Percentiles rank a stretch among this genome's conserved stretches.
phyloP scores from a whole-genome alignment of 2,113 vertebrate genomes.

The Charina bottae region DNA sequence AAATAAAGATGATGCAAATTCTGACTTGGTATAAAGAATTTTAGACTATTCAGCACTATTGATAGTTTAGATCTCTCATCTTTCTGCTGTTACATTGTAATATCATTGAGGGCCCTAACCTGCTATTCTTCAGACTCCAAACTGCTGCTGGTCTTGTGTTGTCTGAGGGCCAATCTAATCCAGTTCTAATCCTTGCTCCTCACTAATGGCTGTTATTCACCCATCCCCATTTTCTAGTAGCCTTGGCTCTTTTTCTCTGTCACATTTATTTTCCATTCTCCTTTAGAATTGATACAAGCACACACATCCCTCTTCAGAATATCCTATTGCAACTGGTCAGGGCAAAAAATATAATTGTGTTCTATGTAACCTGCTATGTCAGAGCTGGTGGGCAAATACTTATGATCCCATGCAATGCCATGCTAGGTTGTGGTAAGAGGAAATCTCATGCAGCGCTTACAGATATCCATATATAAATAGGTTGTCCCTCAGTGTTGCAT shows the following conservation, averaged over 20 bases:
- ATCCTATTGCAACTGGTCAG: no score
- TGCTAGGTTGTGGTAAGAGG: neutral
- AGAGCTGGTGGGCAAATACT: no score
- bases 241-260: no score
- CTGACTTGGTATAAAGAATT: neutral
- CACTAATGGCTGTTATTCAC: no score
- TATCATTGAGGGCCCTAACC: neutral
- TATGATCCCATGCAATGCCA: neutral
- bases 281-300: no score
- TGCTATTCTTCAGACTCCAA: neutral
- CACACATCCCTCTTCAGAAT: no score
- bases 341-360: no score
- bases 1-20: neutral
- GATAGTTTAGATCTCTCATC: neutral
- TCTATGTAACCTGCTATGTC: no score
- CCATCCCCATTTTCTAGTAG: no score
- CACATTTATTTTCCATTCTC: no score
- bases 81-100: neutral
- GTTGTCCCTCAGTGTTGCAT: neutral
- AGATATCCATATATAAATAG: neutral
- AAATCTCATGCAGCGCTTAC: neutral
- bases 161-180: neutral
- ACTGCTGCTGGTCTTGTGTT: neutral
- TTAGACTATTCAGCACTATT: neutral
- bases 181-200: no score